phyloP scores from a whole-genome alignment of 2,888 invertebrate species.

The Drosophila picticornis region DNA sequence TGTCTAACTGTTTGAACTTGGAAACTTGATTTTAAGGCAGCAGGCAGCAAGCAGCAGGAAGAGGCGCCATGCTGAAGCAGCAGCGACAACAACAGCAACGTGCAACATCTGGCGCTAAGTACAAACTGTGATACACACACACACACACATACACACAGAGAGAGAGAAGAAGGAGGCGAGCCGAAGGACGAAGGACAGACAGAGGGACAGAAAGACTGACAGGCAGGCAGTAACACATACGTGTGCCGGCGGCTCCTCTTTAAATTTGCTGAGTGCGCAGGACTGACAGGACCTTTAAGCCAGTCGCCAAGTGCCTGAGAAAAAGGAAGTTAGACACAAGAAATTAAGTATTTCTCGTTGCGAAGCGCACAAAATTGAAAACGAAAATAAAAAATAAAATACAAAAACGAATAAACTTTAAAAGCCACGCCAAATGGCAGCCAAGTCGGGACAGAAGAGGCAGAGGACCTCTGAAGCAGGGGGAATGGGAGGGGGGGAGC shows the following conservation, averaged over 20 bases:
- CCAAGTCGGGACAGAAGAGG: constrained; percentile 15
- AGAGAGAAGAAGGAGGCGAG: constrained; percentile 29
- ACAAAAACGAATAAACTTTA: constrained; percentile 40
- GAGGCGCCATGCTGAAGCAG: constrained; percentile 35
- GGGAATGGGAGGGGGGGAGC: constrained; percentile 1
- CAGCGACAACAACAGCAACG: constrained; percentile 39
- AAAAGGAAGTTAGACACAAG: constrained; percentile 67
- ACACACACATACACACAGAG: constrained; percentile 21
- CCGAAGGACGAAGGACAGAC: constrained; percentile 18
- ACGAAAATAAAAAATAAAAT: constrained; percentile 17
- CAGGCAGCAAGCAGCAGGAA: constrained; percentile 34
- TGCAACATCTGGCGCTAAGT: constrained; percentile 80
- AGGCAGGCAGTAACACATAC: constrained; percentile 24
- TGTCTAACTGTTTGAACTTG: constrained; percentile 77
- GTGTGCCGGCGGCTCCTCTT: constrained; percentile 70
- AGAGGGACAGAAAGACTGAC: constrained; percentile 14
- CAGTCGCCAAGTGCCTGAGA: constrained; percentile 54
- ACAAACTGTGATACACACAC: constrained; percentile 77
- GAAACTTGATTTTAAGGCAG: constrained; percentile 76
- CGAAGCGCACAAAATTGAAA: constrained; percentile 51
- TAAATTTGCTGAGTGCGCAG: constrained; percentile 72
- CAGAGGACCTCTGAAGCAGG: constrained; percentile 6
- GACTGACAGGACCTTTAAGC: constrained; percentile 52
- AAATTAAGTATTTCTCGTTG: constrained; percentile 59
- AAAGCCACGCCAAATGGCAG: constrained; percentile 56